phyloP scores from a whole-genome alignment of 1,140 invertebrate species.

The Drosophila obscura region DNA sequence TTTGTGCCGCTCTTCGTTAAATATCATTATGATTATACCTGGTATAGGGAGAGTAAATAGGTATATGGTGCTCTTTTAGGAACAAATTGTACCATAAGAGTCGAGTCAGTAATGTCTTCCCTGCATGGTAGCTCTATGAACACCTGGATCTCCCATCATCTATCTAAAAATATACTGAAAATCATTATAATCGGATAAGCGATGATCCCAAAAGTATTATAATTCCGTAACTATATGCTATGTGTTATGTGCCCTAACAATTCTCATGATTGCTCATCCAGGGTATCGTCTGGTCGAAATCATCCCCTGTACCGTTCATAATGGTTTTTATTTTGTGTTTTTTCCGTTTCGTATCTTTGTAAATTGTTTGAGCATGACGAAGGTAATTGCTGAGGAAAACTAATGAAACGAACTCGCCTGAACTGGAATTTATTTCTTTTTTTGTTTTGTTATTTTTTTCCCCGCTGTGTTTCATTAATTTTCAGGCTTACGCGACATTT shows the following conservation, averaged over 20 bases:
- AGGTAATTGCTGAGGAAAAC: constrained; percentile 45
- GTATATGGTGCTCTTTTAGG: background rate
- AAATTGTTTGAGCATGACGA: constrained; percentile 57
- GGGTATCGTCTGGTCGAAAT: too few species aligned
- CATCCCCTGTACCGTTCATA: too few species aligned
- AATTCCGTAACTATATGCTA: too few species aligned
- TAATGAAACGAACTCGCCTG: constrained; percentile 42
- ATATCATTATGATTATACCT: constrained; percentile 37
- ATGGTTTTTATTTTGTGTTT: constrained; percentile 1
- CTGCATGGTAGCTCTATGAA: too few species aligned
- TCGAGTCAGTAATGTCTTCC: too few species aligned
- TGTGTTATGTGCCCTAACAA: background rate
- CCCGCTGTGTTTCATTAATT: constrained; percentile 44
- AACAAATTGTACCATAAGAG: too few species aligned
- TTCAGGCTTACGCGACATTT: constrained; percentile 54
- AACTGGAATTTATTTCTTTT: constrained; percentile 22
- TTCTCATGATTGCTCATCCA: too few species aligned
- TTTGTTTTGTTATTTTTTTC: constrained; percentile 1
- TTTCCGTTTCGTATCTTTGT: constrained; percentile 15
- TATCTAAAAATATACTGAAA: too few species aligned
- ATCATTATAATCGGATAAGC: too few species aligned
- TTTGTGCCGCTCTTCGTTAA: constrained; percentile 44
- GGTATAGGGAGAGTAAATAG: too few species aligned
- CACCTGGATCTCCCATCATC: too few species aligned
- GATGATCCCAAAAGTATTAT: too few species aligned